phyloP scores from a whole-genome alignment of 2,888 invertebrate genomes.

The Melanostoma scalare region DNA sequence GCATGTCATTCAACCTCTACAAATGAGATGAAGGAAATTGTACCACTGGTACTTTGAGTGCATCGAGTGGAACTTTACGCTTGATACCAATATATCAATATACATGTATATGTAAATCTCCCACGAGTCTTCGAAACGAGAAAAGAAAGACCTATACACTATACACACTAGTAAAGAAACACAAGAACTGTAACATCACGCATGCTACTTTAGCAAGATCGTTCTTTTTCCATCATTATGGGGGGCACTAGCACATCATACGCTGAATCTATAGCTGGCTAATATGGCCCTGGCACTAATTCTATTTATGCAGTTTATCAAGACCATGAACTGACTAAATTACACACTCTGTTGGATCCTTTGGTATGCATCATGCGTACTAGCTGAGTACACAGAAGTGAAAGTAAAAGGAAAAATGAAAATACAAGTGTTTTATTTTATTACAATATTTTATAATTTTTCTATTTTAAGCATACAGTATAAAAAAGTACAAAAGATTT shows the following conservation, averaged over 20 bases:
- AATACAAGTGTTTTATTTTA: constrained; percentile 36
- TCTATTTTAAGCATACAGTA: constrained; percentile 49
- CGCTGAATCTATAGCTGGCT: constrained; percentile 27
- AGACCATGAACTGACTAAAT: constrained; percentile 50
- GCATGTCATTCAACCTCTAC: constrained; percentile 55
- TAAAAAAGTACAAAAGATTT: constrained; percentile 42
- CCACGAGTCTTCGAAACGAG: no score
- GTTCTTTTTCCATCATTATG: constrained; percentile 32
- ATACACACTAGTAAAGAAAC: no score
- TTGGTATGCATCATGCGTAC: constrained; percentile 49
- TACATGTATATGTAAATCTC: no score
- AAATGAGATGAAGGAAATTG: constrained; percentile 35
- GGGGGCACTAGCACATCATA: constrained; percentile 48
- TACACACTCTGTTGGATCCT: constrained; percentile 39
- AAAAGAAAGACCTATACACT: no score
- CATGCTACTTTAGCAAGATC: constrained; percentile 28
- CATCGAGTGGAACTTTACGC: constrained; percentile 23
- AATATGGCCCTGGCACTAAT: constrained; percentile 58
- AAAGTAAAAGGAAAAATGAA: constrained; percentile 61
- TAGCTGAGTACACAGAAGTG: constrained; percentile 39
- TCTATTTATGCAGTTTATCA: constrained; percentile 42
- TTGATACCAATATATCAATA: background rate
- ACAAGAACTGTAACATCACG: no score
- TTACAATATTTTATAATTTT: constrained; percentile 34
- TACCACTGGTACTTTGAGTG: constrained; percentile 18